Conservation (phyloP, 2,888 invertebrate genomes). For the Polyommatus iphigenia region DNA sequence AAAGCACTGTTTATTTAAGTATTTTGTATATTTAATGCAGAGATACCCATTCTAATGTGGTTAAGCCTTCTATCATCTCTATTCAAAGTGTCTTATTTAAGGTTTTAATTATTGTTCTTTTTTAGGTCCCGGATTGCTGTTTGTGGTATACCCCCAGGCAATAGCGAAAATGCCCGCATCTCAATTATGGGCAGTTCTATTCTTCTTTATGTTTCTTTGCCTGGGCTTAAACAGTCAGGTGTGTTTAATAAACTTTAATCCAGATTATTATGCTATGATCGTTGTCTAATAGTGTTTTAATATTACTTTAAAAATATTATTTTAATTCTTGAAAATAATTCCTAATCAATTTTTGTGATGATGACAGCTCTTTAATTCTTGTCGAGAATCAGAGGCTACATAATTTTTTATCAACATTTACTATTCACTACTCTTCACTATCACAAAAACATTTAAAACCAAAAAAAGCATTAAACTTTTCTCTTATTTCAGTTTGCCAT, state of each 20-base stretch:
- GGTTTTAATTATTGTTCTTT: background rate
- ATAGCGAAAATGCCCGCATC: slow-evolving; percentile 95
- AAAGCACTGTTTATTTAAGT: background rate
- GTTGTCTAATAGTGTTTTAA: too few species aligned
- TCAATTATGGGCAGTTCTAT: slow-evolving; percentile 93
- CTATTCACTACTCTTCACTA: background rate
- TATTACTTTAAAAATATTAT: too few species aligned
- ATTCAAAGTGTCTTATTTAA: background rate
- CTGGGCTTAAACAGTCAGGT: slow-evolving; percentile 94
- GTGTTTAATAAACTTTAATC: slow-evolving; percentile 42
- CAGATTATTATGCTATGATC: background rate
- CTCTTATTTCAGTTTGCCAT: slow-evolving; percentile 89
- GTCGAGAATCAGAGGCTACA: too few species aligned
- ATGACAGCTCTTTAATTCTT: too few species aligned
- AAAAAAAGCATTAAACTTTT: slow-evolving; percentile 6
- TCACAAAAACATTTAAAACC: background rate
- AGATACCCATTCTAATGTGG: background rate
- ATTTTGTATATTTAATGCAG: background rate
- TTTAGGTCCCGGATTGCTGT: slow-evolving; percentile 91
- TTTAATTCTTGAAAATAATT: too few species aligned
- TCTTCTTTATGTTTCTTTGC: slow-evolving; percentile 94
- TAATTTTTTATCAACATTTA: too few species aligned
- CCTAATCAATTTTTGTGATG: too few species aligned
- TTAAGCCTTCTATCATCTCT: background rate
- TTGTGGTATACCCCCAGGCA: slow-evolving; percentile 96